phyloP scores from a whole-genome alignment of 2,797 vertebrate genomes.

The Amblyraja radiata region DNA sequence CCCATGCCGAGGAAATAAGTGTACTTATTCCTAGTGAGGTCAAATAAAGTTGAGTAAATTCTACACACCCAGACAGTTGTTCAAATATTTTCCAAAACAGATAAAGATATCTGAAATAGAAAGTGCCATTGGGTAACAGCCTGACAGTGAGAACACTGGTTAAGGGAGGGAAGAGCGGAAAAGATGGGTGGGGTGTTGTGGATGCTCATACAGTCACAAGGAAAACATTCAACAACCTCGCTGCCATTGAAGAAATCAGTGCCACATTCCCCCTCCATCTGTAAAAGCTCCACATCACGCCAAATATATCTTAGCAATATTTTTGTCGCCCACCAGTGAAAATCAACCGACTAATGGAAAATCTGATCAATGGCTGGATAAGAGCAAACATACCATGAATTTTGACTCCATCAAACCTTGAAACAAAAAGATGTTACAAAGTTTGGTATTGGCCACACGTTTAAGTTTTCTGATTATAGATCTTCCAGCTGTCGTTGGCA shows the following conservation, averaged over 20 bases:
- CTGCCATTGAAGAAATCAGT: slow-evolving; percentile 64
- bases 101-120: slow-evolving; percentile 35
- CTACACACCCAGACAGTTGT: background rate
- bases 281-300: slow-evolving; percentile 67
- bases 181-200: slow-evolving; percentile 57
- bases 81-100: slow-evolving; percentile 34
- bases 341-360: slow-evolving; percentile 54
- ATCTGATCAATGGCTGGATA: slow-evolving; percentile 38
- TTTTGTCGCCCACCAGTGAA: slow-evolving; percentile 47
- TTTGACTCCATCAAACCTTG: slow-evolving; percentile 28
- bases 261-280: slow-evolving; percentile 78
- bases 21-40: background rate
- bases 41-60: background rate
- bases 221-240: slow-evolving; percentile 84
- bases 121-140: background rate
- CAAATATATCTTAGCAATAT: slow-evolving; percentile 43
- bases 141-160: background rate
- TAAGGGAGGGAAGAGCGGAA: background rate
- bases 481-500: slow-evolving; percentile 70
- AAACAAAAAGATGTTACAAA: slow-evolving; percentile 42
- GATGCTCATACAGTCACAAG: slow-evolving; percentile 65
- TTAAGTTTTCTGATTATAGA: slow-evolving; percentile 69
- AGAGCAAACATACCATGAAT: slow-evolving; percentile 43
- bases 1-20: background rate
- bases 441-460: slow-evolving; percentile 53